Evolutionary conservation across 2,113 vertebrate genomes (phyloP).

Genomic region (Salvelinus namaycush): DNA sequence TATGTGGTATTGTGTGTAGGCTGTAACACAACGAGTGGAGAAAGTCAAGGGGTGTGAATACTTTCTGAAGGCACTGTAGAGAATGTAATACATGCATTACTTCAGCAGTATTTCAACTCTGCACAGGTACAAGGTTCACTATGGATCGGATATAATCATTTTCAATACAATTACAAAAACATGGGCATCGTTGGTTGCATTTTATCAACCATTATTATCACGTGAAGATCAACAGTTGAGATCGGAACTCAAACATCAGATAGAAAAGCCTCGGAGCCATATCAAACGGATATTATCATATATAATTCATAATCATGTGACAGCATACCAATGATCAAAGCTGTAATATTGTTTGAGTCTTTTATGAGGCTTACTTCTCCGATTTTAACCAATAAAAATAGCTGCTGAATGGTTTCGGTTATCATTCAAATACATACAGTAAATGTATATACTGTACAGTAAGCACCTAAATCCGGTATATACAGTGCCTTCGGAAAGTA

Average conservation of each 20-base stretch:
- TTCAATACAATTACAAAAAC: slow-evolving; percentile 1
- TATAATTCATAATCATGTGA: slow-evolving; percentile 36
- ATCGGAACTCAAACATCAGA: slow-evolving; percentile 1
- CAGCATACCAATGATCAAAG: slow-evolving; percentile 34
- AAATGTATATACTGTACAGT: neutral
- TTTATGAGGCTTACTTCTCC: neutral
- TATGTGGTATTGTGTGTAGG: too few relatives aligned
- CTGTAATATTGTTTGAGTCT: slow-evolving; percentile 2
- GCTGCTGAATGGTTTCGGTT: neutral
- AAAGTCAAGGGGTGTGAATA: too few relatives aligned
- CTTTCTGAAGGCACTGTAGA: neutral
- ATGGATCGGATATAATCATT: neutral
- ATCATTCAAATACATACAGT: neutral
- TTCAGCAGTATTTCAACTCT: neutral
- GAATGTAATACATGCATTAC: neutral
- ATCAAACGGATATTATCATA: slow-evolving; percentile 28
- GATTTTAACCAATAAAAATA: neutral
- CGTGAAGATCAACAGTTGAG: neutral
- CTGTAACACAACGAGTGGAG: too few relatives aligned
- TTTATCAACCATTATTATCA: neutral
- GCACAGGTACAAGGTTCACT: slow-evolving; percentile 7
- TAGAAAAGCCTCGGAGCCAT: slow-evolving; percentile 22
- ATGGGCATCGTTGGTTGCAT: neutral
- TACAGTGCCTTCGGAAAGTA: too few relatives aligned
- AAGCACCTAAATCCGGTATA: neutral